Evolutionary conservation across 92 coral and sea anemone species (phyloP).

Genomic region (Montipora capitata): DNA sequence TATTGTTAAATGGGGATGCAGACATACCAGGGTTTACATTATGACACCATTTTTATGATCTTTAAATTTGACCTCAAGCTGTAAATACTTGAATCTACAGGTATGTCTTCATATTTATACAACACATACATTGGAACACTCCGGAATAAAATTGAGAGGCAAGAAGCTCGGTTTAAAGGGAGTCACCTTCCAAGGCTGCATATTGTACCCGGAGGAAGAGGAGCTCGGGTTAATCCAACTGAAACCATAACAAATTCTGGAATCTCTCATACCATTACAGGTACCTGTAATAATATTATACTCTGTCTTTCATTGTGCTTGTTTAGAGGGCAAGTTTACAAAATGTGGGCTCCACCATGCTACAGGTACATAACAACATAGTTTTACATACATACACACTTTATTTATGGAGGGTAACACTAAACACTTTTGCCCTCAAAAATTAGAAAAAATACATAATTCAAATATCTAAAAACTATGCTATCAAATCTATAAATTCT

Average conservation of each 20-base stretch:
- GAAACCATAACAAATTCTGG: slow-evolving; percentile 44
- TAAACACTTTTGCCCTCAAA: too few relatives aligned
- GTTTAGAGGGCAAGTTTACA: too few relatives aligned
- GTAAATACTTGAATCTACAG: slow-evolving; percentile 12
- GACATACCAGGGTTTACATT: neutral
- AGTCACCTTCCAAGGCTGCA: slow-evolving; percentile 64
- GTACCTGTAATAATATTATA: slow-evolving; percentile 28
- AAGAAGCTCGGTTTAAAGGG: slow-evolving; percentile 87
- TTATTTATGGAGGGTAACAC: too few relatives aligned
- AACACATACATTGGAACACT: slow-evolving; percentile 82
- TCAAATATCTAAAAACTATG: too few relatives aligned
- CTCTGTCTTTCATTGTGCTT: too few relatives aligned
- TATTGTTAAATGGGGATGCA: neutral
- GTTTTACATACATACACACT: too few relatives aligned
- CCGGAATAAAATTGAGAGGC: slow-evolving; percentile 88
- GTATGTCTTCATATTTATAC: slow-evolving; percentile 44
- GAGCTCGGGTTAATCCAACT: slow-evolving; percentile 48
- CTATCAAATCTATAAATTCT: too few relatives aligned
- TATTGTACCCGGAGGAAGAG: slow-evolving; percentile 47
- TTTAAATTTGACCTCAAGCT: neutral
- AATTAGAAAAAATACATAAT: too few relatives aligned
- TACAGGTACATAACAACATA: too few relatives aligned
- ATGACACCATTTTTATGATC: neutral
- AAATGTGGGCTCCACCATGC: too few relatives aligned
- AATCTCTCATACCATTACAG: slow-evolving; percentile 92